Conservation (phyloP, 2,888 invertebrate species). For the Sympetrum striolatum region DNA sequence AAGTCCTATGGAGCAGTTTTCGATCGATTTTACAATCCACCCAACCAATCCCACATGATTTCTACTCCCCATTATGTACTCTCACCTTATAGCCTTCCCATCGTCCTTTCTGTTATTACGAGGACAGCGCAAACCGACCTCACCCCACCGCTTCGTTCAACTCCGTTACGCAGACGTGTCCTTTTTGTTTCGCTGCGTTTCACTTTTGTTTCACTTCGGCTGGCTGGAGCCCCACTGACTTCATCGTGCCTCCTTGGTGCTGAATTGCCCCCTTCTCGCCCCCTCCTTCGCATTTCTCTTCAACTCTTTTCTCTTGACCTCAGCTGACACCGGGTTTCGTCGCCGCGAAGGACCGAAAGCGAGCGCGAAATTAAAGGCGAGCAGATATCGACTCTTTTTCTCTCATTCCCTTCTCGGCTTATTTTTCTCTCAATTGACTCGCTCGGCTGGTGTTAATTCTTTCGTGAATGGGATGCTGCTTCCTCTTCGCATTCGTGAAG, state of each 20-base stretch:
- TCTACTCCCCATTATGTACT: not conserved
- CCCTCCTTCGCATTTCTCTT: too few relatives aligned
- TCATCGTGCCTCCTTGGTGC: not conserved
- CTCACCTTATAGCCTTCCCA: not conserved
- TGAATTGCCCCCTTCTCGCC: not conserved
- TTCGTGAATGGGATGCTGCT: not conserved
- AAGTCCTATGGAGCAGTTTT: too few relatives aligned
- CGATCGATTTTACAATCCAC: not conserved
- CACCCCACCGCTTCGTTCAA: not conserved
- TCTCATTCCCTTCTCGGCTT: not conserved
- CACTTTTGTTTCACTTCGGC: conserved; percentile 31
- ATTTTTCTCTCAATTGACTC: not conserved
- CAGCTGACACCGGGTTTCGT: not conserved
- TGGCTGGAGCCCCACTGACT: conserved; percentile 3
- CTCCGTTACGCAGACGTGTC: conserved; percentile 41
- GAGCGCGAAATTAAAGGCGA: not conserved
- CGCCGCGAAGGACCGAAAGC: not conserved
- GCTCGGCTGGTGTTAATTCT: not conserved
- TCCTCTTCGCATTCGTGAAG: not conserved
- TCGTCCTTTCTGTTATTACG: not conserved
- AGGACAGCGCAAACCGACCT: not conserved
- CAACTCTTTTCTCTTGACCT: not conserved
- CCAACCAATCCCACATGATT: not conserved
- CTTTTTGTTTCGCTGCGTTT: conserved; percentile 33
- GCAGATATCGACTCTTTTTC: not conserved